A percentile compares a stretch with the other conserved stretches of the same genome.
phyloP scores from a whole-genome alignment of 2,113 vertebrate genomes.

The Gobio gobio region DNA sequence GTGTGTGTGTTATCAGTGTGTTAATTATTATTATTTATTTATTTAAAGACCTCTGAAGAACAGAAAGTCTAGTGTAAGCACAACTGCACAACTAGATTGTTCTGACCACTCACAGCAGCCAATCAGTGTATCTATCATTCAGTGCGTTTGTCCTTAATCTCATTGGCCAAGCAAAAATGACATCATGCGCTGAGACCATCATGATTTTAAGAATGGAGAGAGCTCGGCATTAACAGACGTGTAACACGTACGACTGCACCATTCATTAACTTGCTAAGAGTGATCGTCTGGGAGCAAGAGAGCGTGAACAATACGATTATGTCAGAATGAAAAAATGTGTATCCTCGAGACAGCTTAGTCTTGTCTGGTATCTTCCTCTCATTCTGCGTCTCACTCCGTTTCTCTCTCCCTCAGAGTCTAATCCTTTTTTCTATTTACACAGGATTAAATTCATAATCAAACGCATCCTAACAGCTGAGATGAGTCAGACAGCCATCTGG shows the following conservation, averaged over 20 bases:
- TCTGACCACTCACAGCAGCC: neutral
- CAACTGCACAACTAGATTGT: neutral
- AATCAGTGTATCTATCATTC: neutral
- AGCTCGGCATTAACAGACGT: neutral
- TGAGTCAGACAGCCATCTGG: conserved; percentile 22
- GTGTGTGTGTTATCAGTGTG: neutral
- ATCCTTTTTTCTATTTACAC: conserved; percentile 36
- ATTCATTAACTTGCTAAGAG: neutral
- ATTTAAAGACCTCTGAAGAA: neutral
- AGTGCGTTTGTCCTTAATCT: neutral
- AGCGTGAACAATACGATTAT: conserved; percentile 30
- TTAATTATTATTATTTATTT: neutral
- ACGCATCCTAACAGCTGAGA: conserved; percentile 20
- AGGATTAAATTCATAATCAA: conserved; percentile 37
- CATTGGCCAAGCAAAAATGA: neutral
- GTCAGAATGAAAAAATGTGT: conserved; percentile 10
- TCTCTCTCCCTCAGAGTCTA: conserved; percentile 11
- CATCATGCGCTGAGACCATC: neutral
- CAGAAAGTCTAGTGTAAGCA: neutral
- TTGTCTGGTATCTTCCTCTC: conserved; percentile 9
- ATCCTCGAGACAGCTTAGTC: conserved; percentile 29
- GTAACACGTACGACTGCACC: neutral
- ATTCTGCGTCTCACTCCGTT: neutral
- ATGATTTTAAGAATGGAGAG: neutral
- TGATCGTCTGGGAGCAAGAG: conserved; percentile 20